These are phyloP conservation scores for Nylanderia fulva DNA, from an alignment of 1,140 invertebrate species.

Conservation along the genomic window DNA sequence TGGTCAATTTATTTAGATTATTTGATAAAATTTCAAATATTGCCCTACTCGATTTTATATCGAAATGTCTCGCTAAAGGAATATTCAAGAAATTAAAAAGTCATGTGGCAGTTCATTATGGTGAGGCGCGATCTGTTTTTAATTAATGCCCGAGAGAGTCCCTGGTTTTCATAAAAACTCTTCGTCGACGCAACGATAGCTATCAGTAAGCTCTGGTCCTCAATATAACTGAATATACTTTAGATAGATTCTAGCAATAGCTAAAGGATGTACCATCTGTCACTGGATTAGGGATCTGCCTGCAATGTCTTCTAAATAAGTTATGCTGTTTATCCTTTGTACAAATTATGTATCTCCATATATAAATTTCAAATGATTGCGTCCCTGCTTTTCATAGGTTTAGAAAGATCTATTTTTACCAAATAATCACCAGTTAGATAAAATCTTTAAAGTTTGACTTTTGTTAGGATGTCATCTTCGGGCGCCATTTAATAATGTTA, in stretches of 20 bases:
- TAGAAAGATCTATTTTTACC: neutral
- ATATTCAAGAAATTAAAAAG: slow-evolving; percentile 48
- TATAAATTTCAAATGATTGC: neutral
- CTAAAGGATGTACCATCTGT: neutral
- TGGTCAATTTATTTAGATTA: neutral
- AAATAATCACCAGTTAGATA: neutral
- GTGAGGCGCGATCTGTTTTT: slow-evolving; percentile 26
- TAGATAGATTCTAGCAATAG: neutral
- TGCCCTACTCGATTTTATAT: neutral
- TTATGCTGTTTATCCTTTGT: neutral
- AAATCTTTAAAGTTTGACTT: neutral
- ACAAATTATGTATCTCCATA: neutral
- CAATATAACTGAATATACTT: neutral
- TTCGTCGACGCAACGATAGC: neutral
- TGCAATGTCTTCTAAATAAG: neutral
- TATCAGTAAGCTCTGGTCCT: slow-evolving; percentile 10
- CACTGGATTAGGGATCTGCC: neutral
- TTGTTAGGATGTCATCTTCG: neutral
- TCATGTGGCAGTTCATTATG: slow-evolving; percentile 47
- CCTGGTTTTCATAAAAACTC: slow-evolving; percentile 42
- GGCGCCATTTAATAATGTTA: slow-evolving; percentile 8
- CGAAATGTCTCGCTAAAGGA: neutral
- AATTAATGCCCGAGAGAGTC: slow-evolving; percentile 35
- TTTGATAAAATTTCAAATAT: neutral
- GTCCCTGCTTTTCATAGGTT: too few relatives aligned